Evolutionary conservation across 2,888 invertebrate species (phyloP), one percentile per base, ranked within the genome.

Genomic region (Callimorpha dominula): DNA sequence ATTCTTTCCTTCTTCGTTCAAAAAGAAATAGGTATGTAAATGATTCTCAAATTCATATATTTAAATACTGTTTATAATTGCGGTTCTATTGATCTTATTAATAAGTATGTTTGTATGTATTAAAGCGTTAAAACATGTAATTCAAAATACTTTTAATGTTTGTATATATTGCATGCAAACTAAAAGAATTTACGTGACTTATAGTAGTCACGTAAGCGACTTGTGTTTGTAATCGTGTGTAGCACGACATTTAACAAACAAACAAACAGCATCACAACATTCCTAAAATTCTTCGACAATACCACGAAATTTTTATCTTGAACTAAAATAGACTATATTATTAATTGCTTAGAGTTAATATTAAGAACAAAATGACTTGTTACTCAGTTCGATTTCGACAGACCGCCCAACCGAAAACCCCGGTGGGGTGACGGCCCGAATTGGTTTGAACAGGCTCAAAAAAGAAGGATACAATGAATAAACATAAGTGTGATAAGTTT

Each of bases 221-320:
- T 17, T 60, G 5, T 57, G 6, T 60, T 20, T 60, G 20, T 60
- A 17, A 63, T 63, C 8, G 63, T 62, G 68, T 69, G 68, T 62
- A 6, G 68, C 68, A 60, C 60, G 68, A 69, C 46, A 49, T 57
- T 69, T 62, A 54, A n/a, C 9, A 15, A 57, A 67, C 43, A 54
- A 50, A 50, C 14, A 20, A 57, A 50, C 14, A 20, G 43, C 11
- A 46, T 57, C 57, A 20, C 46, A 20, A 20, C n/a, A 20, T 57
- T 46, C 17, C 46, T 60, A 9, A 15, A 46, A 60, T 31, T 20
- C 31, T 9, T 20, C 46, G 43, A 68, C 20, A 46, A 46, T 20
- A n/a, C 9, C 4, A 68, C 4, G 42, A n/a, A 20, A 68, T 0
- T 57, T 17, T 50, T 52, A 40, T 66, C 15, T 14, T 31, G 14